Percentiles rank a stretch among this genome's conserved stretches.
These are phyloP conservation scores for Aphis craccivora DNA, from an alignment of 1,140 invertebrate genomes.

Conservation along the genomic window DNA sequence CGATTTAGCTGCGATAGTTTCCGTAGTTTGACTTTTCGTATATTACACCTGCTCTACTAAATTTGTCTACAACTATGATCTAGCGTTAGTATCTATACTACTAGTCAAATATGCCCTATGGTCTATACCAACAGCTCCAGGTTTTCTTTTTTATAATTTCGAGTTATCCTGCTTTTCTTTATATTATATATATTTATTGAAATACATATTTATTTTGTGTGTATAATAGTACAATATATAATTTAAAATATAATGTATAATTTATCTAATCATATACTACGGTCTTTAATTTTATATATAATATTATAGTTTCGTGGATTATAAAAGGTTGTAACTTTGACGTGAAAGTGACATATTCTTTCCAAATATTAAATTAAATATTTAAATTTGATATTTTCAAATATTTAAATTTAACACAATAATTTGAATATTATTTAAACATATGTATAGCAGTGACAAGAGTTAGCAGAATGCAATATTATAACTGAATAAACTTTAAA, in stretches of 20 bases:
- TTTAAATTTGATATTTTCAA: background rate
- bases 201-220: background rate
- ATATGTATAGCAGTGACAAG: background rate
- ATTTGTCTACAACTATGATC: too few relatives aligned
- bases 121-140: background rate
- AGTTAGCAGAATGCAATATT: background rate
- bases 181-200: background rate
- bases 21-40: background rate
- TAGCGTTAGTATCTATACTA: too few relatives aligned
- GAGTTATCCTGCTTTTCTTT: background rate
- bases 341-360: background rate
- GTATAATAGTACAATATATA: background rate
- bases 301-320: background rate
- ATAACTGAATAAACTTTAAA: background rate
- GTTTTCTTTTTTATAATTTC: background rate
- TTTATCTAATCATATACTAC: background rate
- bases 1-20: background rate
- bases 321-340: background rate
- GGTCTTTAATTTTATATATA: background rate
- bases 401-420: background rate
- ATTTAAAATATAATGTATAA: too few relatives aligned
- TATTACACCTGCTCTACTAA: too few relatives aligned
- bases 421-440: background rate
- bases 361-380: background rate
- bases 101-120: too few relatives aligned